Evolutionary conservation across 2,888 invertebrate species (phyloP).

Genomic region (Tanytarsus gracilentus): DNA sequence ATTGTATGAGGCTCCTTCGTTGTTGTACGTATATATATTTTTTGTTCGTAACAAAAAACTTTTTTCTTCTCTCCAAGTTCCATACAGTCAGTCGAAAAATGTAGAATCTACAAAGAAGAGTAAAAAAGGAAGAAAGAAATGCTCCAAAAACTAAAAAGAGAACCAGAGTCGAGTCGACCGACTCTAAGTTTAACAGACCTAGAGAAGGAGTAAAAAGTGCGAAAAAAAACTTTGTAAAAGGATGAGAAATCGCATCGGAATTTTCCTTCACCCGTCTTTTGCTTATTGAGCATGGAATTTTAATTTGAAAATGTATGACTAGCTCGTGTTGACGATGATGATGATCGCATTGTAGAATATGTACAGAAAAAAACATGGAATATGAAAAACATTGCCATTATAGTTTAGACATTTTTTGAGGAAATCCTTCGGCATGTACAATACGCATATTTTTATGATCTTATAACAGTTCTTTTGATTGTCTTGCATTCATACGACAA

Average conservation of each 20-base stretch:
- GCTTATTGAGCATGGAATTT: constrained; percentile 27
- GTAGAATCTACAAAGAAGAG: constrained; percentile 20
- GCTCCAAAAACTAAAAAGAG: too few relatives aligned
- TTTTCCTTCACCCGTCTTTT: background rate
- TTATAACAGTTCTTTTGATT: constrained; percentile 14
- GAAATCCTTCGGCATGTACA: constrained; percentile 5
- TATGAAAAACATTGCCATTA: too few relatives aligned
- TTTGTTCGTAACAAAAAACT: constrained; percentile 20
- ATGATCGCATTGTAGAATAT: too few relatives aligned
- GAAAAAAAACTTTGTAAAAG: constrained; percentile 7
- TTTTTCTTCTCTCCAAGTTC: constrained; percentile 15
- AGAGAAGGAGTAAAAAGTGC: background rate
- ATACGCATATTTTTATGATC: background rate
- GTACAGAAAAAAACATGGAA: too few relatives aligned
- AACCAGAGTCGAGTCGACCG: too few relatives aligned
- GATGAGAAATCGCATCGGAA: constrained; percentile 24
- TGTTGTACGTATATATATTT: constrained; percentile 27
- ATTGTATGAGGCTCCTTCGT: constrained; percentile 28
- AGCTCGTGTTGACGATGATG: background rate
- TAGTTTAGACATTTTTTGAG: background rate
- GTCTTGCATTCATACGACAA: background rate
- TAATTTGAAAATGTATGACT: constrained; percentile 25
- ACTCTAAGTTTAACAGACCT: too few relatives aligned
- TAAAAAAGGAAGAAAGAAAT: background rate
- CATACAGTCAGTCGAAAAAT: constrained; percentile 26